Conservation (phyloP, 2,797 vertebrate genomes). For the Trichosurus vulpecula region DNA sequence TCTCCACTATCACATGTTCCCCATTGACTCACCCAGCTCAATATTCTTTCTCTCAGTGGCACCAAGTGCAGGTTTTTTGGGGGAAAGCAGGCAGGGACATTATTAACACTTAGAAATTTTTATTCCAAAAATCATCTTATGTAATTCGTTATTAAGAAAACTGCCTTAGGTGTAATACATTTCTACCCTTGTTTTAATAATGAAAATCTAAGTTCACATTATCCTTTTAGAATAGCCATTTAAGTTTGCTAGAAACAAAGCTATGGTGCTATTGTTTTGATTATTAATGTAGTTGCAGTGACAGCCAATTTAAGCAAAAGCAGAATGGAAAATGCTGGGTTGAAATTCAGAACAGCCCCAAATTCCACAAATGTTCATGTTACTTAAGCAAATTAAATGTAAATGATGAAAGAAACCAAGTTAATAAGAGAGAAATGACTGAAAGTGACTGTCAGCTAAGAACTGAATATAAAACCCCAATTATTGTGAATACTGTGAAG, state of each 20-base stretch:
- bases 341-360: not conserved
- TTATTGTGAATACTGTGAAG: not conserved
- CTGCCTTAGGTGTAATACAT: not conserved
- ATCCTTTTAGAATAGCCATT: not conserved
- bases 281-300: conserved; percentile 15
- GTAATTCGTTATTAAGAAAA: conserved; percentile 26
- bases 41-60: not conserved
- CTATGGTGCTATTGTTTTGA: not conserved
- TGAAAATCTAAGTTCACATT: conserved; percentile 21
- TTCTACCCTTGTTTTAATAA: not conserved
- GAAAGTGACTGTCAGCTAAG: conserved; percentile 10
- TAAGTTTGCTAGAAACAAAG: conserved; percentile 8
- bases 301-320: conserved; percentile 1
- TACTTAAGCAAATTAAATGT: conserved; percentile 8
- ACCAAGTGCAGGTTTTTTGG: not conserved
- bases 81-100: not conserved
- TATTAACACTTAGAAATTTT: not conserved
- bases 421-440: conserved; percentile 29
- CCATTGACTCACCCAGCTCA: not conserved
- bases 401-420: conserved; percentile 29
- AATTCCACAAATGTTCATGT: conserved; percentile 20
- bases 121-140: not conserved
- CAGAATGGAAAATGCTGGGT: conserved; percentile 46
- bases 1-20: not conserved
- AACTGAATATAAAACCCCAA: conserved; percentile 35